Evolutionary conservation across 2,797 vertebrate genomes (phyloP), one percentile per base, ranked within the genome.

Genomic region (Myotis findleyi): DNA sequence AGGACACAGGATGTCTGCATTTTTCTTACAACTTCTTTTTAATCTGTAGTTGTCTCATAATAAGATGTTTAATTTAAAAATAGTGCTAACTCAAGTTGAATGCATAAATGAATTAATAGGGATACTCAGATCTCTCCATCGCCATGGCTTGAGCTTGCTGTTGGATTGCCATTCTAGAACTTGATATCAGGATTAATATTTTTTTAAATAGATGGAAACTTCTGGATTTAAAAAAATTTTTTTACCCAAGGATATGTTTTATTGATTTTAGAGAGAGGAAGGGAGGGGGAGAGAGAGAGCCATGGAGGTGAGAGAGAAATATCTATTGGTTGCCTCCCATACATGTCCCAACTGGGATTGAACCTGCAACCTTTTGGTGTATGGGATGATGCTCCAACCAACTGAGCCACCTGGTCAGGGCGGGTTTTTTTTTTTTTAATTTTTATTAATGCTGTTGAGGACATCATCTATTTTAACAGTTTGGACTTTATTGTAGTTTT

Each of bases 401-500:
- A 66, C n/a, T 66, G n/a, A 33, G 64, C 64, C n/a, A 66, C n/a
- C 64, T 2, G 4, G n/a, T n/a, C n/a, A 66, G n/a, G n/a, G 17
- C 3, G 4, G n/a, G 9, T 71, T 55, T 49, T 14, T 47, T 30
- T 53, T 51, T 76, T 44, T n/a, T 62, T 53, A 44, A 44, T 76
- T 71, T 44, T 44, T 44, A 44, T 44, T 17, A 25, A 44, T 62
- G 23, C 41, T 64, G 1, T 87, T 84, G 21, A 96, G 49, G 13
- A 27, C 30, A 53, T 80, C 27, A n/a, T 95, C 64, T 57, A 2
- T 44, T 92, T n/a, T 33, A 30, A 38, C 14, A 69, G 16, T 90
- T 82, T 82, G 33, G n/a, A 66, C 85, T 82, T 73, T 57, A 64
- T 71, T 91, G 27, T 80, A 33, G 53, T 38, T 91, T 87, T 87